Percentiles rank a stretch among this genome's conserved stretches.
phyloP scores from a whole-genome alignment of 2,888 invertebrate species.

The Plebejus anna region DNA sequence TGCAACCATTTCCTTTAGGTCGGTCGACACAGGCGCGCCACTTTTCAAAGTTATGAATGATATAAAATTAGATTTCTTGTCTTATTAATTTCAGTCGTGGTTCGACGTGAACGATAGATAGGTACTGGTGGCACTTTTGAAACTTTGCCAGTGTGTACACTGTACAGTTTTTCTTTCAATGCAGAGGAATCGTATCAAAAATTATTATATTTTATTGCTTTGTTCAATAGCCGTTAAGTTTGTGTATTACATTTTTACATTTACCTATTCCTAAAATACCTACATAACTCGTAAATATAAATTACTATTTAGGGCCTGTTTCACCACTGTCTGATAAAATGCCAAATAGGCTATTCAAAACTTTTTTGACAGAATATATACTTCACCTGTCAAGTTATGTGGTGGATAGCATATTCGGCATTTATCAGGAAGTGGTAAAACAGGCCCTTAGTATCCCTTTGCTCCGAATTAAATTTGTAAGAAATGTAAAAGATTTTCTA shows the following conservation, averaged over 20 bases:
- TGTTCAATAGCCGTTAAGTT: too few relatives aligned
- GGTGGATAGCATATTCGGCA: too few relatives aligned
- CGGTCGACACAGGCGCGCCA: slow-evolving; percentile 27
- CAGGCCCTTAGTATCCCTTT: too few relatives aligned
- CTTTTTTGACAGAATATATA: too few relatives aligned
- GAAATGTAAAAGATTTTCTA: background rate
- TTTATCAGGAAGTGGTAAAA: too few relatives aligned
- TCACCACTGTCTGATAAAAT: too few relatives aligned
- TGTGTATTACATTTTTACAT: too few relatives aligned
- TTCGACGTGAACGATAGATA: background rate
- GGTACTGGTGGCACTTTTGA: background rate
- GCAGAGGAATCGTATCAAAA: background rate
- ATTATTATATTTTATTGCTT: background rate
- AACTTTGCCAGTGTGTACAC: background rate
- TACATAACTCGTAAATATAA: too few relatives aligned
- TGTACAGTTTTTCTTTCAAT: background rate
- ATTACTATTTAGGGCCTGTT: too few relatives aligned
- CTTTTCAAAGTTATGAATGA: slow-evolving; percentile 33
- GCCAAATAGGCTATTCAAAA: too few relatives aligned
- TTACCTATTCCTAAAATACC: too few relatives aligned
- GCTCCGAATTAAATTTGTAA: background rate
- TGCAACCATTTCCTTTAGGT: slow-evolving; percentile 42
- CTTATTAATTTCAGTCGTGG: slow-evolving; percentile 16
- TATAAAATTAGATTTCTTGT: slow-evolving; percentile 26
- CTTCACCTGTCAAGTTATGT: too few relatives aligned